Evolutionary conservation across 2,888 invertebrate species (phyloP).

Genomic region (Acanthopleura granulata): DNA sequence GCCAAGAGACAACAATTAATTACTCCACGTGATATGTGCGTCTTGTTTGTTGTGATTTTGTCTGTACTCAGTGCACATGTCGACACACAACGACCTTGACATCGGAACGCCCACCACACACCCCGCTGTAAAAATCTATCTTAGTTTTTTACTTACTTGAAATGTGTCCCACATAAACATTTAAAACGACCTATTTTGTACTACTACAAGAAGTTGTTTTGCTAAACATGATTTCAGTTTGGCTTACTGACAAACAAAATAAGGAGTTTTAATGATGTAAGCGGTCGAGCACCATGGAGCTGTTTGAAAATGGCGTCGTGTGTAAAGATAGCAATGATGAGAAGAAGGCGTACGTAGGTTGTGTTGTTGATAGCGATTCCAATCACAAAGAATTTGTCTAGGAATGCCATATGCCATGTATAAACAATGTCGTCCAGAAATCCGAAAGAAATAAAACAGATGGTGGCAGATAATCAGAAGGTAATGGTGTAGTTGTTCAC

Average conservation of each 20-base stretch:
- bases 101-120: background rate
- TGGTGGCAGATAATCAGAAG: conserved; percentile 37
- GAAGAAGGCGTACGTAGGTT: too few relatives aligned
- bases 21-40: too few relatives aligned
- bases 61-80: background rate
- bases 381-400: too few relatives aligned
- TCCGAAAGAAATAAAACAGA: conserved; percentile 37
- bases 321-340: background rate
- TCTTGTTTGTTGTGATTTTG: too few relatives aligned
- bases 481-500: conserved; percentile 28
- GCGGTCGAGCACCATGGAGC: background rate
- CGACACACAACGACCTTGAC: background rate
- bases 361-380: too few relatives aligned
- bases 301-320: conserved; percentile 9
- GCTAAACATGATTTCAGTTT: too few relatives aligned
- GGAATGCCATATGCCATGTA: background rate
- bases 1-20: too few relatives aligned
- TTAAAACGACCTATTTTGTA: too few relatives aligned
- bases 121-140: background rate
- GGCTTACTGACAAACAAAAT: too few relatives aligned
- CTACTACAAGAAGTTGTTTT: too few relatives aligned
- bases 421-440: conserved; percentile 29
- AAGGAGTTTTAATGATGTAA: background rate
- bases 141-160: too few relatives aligned
- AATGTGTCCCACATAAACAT: too few relatives aligned